Percentiles rank a stretch among this genome's conserved stretches.
These are phyloP conservation scores for Aphaenogaster rudis DNA, from an alignment of 1,140 invertebrate genomes.

Conservation along the genomic window DNA sequence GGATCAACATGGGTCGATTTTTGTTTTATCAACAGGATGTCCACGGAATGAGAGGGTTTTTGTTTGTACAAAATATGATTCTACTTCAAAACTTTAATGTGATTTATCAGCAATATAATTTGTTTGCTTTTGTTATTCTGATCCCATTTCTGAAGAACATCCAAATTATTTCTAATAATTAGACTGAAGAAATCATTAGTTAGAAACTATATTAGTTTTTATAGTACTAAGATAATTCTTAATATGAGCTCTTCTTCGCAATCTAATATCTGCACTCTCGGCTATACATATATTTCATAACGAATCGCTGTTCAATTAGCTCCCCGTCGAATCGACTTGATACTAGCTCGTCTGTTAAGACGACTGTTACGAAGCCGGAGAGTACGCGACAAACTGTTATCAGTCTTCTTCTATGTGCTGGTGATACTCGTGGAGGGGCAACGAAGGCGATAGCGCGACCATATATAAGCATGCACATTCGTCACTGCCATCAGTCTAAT, in stretches of 20 bases:
- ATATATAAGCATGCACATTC: slow-evolving; percentile 73
- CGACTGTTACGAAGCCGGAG: not conserved
- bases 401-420: slow-evolving; percentile 45
- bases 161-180: not conserved
- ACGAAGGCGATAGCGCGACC: slow-evolving; percentile 62
- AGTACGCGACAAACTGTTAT: slow-evolving; percentile 59
- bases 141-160: not conserved
- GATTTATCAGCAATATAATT: not conserved
- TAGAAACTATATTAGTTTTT: not conserved
- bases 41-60: not conserved
- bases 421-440: slow-evolving; percentile 44
- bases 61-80: not conserved
- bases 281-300: slow-evolving; percentile 25
- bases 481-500: slow-evolving; percentile 68
- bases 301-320: slow-evolving; percentile 20
- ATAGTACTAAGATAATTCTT: not conserved
- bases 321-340: slow-evolving; percentile 4
- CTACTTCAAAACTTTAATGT: not conserved
- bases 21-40: not conserved
- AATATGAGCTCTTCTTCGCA: not conserved
- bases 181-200: not conserved
- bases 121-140: not conserved
- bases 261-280: not conserved
- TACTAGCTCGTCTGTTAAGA: slow-evolving; percentile 25
- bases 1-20: not conserved